phyloP scores from a whole-genome alignment of 1,140 invertebrate genomes.

The Zaprionus africanus region DNA sequence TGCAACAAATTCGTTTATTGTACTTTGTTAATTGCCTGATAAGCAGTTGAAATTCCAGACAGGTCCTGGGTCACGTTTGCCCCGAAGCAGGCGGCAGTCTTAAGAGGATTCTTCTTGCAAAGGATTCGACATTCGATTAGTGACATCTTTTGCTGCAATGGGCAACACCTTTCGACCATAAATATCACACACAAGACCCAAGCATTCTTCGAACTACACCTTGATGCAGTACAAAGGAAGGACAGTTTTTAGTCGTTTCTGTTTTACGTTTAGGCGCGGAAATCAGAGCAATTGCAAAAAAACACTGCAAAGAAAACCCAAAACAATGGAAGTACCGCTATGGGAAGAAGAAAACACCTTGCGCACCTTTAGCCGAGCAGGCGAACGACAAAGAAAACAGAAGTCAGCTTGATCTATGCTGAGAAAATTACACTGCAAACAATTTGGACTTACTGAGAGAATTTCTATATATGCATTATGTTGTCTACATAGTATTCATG shows the following conservation, averaged over 20 bases:
- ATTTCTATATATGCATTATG: no score
- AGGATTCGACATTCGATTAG: constrained; percentile 44
- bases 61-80: constrained; percentile 45
- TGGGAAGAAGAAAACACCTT: constrained; percentile 38
- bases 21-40: constrained; percentile 37
- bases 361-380: constrained; percentile 36
- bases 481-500: no score
- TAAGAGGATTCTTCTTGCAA: not conserved
- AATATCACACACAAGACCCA: constrained; percentile 43
- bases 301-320: not conserved
- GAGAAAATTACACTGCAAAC: constrained; percentile 19
- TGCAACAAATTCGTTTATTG: constrained; percentile 22
- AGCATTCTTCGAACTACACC: constrained; percentile 40
- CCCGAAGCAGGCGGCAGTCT: not conserved
- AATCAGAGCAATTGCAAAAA: constrained; percentile 79
- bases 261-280: constrained; percentile 32
- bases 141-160: constrained; percentile 36
- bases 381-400: not conserved
- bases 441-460: not conserved
- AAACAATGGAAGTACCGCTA: constrained; percentile 17
- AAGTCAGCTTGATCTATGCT: constrained; percentile 26
- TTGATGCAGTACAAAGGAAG: constrained; percentile 17
- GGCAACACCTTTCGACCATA: constrained; percentile 71
- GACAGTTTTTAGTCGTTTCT: constrained; percentile 5
- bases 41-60: constrained; percentile 16